These are phyloP conservation scores for Eristalis intricaria DNA, from an alignment of 2,888 invertebrate genomes.

Conservation along the genomic window DNA sequence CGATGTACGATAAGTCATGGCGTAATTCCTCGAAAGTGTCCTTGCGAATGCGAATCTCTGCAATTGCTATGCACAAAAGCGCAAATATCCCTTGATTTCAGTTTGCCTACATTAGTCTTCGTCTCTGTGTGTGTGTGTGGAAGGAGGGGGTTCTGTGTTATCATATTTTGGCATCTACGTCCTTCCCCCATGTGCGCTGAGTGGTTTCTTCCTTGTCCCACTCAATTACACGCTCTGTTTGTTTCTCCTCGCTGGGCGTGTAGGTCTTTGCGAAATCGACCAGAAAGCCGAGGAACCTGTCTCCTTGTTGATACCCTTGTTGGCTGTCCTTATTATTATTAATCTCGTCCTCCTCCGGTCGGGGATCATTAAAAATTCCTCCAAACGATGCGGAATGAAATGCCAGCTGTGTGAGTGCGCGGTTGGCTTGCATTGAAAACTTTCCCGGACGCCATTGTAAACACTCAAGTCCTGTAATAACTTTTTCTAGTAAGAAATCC, in stretches of 20 bases:
- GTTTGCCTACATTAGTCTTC: not conserved
- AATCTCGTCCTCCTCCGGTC: slow-evolving; percentile 28
- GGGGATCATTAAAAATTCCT: slow-evolving; percentile 62
- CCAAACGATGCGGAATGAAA: slow-evolving; percentile 45
- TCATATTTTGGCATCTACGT: slow-evolving; percentile 59
- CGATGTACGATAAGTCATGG: slow-evolving; percentile 69
- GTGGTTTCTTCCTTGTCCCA: slow-evolving; percentile 3
- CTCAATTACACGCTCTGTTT: slow-evolving; percentile 44
- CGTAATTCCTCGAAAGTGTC: slow-evolving; percentile 63
- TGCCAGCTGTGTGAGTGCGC: slow-evolving; percentile 2
- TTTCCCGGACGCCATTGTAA: slow-evolving; percentile 45
- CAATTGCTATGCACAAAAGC: slow-evolving; percentile 34
- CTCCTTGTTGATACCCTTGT: slow-evolving; percentile 31
- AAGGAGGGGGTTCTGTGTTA: slow-evolving; percentile 16
- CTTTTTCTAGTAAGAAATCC: slow-evolving; percentile 37
- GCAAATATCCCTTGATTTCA: slow-evolving; percentile 44
- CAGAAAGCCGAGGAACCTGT: slow-evolving; percentile 34
- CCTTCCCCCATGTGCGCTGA: not conserved
- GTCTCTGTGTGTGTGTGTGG: not conserved
- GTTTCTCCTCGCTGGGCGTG: slow-evolving; percentile 6
- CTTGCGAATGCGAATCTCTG: slow-evolving; percentile 41
- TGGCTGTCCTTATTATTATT: slow-evolving; percentile 29
- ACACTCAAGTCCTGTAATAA: slow-evolving; percentile 35
- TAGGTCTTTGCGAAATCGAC: slow-evolving; percentile 42
- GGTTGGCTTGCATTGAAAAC: slow-evolving; percentile 40